Percentiles rank a stretch among this genome's conserved stretches.
Conservation (phyloP, 1,140 invertebrate species). For the Pseudomyrmex concolor region DNA sequence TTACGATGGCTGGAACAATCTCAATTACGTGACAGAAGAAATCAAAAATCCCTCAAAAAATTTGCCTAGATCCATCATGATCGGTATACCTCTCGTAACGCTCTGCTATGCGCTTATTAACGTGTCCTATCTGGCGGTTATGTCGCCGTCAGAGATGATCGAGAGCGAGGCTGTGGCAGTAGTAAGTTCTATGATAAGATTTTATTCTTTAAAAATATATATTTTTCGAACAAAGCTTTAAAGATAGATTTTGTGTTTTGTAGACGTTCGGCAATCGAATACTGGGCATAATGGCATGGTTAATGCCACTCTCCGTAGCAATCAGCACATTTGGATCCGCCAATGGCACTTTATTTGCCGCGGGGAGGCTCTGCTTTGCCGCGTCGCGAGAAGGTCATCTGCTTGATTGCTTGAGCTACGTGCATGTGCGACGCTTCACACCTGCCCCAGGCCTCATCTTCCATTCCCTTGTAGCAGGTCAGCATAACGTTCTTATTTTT, state of each 20-base stretch:
- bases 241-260: conserved; percentile 50
- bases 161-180: conserved; percentile 98
- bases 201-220: background rate
- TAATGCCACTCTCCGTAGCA: conserved; percentile 97
- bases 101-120: conserved; percentile 98
- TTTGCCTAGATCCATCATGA: conserved; percentile 97
- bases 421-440: conserved; percentile 95
- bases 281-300: conserved; percentile 94
- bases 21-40: conserved; percentile 99
- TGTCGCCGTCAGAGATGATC: conserved; percentile 97
- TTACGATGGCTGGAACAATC: conserved; percentile 99
- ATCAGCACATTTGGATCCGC: conserved; percentile 98
- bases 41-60: conserved; percentile 99
- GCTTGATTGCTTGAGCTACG: conserved; percentile 96
- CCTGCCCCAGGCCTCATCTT: conserved; percentile 98
- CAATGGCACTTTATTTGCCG: conserved; percentile 97
- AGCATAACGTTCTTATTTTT: background rate
- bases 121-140: conserved; percentile 97
- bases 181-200: conserved; percentile 85
- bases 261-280: conserved; percentile 94
- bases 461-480: conserved; percentile 89
- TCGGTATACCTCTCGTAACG: conserved; percentile 98
- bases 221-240: background rate
- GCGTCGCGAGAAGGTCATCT: conserved; percentile 97
- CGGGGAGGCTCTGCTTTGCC: conserved; percentile 96